Conservation (phyloP, 2,113 vertebrate genomes). For the Hepsetus odoe region DNA sequence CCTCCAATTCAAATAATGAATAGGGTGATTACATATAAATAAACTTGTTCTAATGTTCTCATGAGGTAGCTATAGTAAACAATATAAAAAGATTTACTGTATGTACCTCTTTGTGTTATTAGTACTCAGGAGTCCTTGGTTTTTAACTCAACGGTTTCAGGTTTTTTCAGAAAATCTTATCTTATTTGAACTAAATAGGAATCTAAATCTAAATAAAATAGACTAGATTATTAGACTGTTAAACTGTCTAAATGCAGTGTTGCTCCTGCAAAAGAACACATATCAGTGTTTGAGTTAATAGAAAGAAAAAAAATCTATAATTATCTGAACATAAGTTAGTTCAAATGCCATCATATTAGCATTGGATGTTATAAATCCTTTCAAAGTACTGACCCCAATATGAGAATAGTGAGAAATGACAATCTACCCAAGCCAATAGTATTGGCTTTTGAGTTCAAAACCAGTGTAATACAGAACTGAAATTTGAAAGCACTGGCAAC, state of each 20-base stretch:
- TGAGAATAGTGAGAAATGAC: slow-evolving; percentile 15
- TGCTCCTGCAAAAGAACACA: too few relatives aligned
- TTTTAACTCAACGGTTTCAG: too few relatives aligned
- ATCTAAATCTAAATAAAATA: too few relatives aligned
- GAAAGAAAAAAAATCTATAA: too few relatives aligned
- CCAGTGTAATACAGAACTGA: slow-evolving; percentile 3
- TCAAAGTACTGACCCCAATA: not conserved
- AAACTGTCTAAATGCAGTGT: too few relatives aligned
- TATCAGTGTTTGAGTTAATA: too few relatives aligned
- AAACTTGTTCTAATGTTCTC: not conserved
- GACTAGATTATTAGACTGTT: too few relatives aligned
- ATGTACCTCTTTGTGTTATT: not conserved
- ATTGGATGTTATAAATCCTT: too few relatives aligned
- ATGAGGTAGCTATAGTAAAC: not conserved
- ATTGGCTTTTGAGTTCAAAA: slow-evolving; percentile 29
- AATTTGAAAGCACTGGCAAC: slow-evolving; percentile 33
- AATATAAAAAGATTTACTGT: not conserved
- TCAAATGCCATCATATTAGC: too few relatives aligned
- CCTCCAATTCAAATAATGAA: not conserved
- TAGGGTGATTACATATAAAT: not conserved
- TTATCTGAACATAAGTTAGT: too few relatives aligned
- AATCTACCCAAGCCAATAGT: not conserved
- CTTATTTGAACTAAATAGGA: not conserved
- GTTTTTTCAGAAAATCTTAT: not conserved
- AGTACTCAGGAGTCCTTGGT: not conserved